Evolutionary conservation across 2,888 invertebrate species (phyloP).

Genomic region (Cremastinae sp.): DNA sequence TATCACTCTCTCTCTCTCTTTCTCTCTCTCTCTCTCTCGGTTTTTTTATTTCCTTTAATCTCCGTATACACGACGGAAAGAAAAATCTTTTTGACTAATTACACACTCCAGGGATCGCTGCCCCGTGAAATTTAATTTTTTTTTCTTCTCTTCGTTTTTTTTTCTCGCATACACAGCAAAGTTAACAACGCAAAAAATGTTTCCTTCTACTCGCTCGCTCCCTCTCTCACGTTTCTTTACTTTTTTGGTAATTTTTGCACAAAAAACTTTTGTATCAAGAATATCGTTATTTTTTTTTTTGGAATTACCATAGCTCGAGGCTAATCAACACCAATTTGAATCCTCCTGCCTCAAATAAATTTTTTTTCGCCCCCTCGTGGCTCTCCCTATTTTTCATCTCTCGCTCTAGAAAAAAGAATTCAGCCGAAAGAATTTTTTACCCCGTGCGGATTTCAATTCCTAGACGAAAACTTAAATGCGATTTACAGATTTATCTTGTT

Average conservation of each 20-base stretch:
- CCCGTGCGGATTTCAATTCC: conserved; percentile 60
- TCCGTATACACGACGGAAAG: conserved; percentile 62
- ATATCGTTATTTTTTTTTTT: conserved; percentile 73
- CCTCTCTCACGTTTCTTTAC: conserved; percentile 53
- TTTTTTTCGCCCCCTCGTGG: conserved; percentile 22
- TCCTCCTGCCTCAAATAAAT: conserved; percentile 45
- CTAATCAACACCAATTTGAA: conserved; percentile 63
- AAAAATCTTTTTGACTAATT: conserved; percentile 67
- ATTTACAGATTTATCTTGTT: conserved; percentile 52
- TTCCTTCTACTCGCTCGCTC: conserved; percentile 51
- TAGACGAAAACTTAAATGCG: conserved; percentile 55
- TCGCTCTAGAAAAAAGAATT: conserved; percentile 24
- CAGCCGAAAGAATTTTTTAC: conserved; percentile 45
- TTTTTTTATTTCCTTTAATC: conserved; percentile 20
- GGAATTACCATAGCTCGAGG: conserved; percentile 66
- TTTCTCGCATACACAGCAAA: conserved; percentile 38
- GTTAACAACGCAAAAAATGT: conserved; percentile 65
- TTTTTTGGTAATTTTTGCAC: conserved; percentile 71
- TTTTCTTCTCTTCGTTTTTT: conserved; percentile 52
- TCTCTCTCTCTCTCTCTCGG: conserved; percentile 11
- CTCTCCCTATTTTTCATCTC: conserved; percentile 1
- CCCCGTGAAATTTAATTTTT: conserved; percentile 41
- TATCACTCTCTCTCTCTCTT: conserved; percentile 10
- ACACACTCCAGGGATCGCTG: conserved; percentile 72
- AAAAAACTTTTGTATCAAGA: conserved; percentile 80